phyloP scores from a whole-genome alignment of 2,113 vertebrate species.

The Vidua macroura region DNA sequence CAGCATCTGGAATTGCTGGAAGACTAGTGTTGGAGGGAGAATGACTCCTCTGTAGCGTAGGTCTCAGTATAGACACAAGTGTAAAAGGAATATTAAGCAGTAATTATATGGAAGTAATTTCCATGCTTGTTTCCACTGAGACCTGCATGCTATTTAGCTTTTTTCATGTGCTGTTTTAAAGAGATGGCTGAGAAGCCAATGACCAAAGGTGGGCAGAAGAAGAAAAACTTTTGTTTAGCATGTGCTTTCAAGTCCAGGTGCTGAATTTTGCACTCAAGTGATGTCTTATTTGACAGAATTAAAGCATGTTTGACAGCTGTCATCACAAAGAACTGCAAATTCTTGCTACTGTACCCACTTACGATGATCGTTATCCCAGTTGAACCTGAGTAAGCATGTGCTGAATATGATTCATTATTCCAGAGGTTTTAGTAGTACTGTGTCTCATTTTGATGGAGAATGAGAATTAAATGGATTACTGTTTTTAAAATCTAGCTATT shows the following conservation, averaged over 20 bases:
- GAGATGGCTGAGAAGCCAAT: background rate
- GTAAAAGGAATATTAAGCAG: background rate
- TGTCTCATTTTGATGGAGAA: background rate
- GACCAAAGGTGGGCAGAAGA: background rate
- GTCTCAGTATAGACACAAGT: background rate
- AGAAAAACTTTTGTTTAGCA: background rate
- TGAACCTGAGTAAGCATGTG: background rate
- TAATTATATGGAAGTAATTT: background rate
- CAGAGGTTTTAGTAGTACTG: background rate
- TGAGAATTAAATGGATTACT: background rate
- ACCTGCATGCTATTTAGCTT: background rate
- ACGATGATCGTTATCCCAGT: fast-evolving
- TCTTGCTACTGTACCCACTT: background rate
- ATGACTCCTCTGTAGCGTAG: background rate
- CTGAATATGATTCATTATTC: background rate
- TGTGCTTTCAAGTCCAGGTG: background rate
- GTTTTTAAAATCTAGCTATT: background rate
- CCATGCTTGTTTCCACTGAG: background rate
- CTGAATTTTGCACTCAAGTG: background rate
- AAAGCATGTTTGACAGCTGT: background rate
- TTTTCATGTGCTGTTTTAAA: background rate
- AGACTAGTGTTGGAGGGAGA: background rate
- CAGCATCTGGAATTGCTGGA: background rate
- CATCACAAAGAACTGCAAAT: background rate
- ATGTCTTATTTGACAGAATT: background rate